Conservation (phyloP, 2,888 invertebrate genomes). For the Baronia brevicornis region DNA sequence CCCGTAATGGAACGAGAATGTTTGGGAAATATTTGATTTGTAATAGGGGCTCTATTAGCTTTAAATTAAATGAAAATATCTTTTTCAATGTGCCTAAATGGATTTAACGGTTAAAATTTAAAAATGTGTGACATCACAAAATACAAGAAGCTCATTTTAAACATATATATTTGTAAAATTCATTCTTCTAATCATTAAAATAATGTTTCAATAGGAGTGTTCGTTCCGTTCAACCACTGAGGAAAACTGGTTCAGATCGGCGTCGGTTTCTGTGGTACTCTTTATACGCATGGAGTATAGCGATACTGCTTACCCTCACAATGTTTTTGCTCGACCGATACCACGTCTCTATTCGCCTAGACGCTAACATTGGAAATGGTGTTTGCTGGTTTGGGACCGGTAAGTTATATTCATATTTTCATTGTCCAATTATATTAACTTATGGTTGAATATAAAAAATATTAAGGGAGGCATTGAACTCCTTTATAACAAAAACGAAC, state of each 20-base stretch:
- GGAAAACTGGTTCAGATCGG: slow-evolving; percentile 58
- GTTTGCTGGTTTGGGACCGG: slow-evolving; percentile 81
- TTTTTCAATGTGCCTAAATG: too few relatives aligned
- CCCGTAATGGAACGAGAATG: too few relatives aligned
- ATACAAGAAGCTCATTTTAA: too few relatives aligned
- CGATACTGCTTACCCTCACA: slow-evolving; percentile 71
- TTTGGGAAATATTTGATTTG: too few relatives aligned
- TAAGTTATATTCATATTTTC: slow-evolving; percentile 38
- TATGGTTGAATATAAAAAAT: too few relatives aligned
- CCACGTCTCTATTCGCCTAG: slow-evolving; percentile 47
- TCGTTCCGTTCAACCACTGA: slow-evolving; percentile 60
- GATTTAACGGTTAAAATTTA: too few relatives aligned
- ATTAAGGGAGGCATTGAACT: too few relatives aligned
- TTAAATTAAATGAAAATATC: too few relatives aligned
- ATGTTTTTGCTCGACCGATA: slow-evolving; percentile 74
- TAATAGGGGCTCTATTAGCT: too few relatives aligned
- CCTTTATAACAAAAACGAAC: too few relatives aligned
- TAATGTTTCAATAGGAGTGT: slow-evolving; percentile 55
- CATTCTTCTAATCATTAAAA: not conserved
- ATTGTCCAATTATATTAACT: not conserved
- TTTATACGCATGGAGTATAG: slow-evolving; percentile 82
- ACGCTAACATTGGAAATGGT: slow-evolving; percentile 76
- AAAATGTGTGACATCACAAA: too few relatives aligned
- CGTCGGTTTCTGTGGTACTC: slow-evolving; percentile 80
- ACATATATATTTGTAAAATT: not conserved